Evolutionary conservation across 2,888 invertebrate genomes (phyloP).

Genomic region (Auanema freiburgensis): DNA sequence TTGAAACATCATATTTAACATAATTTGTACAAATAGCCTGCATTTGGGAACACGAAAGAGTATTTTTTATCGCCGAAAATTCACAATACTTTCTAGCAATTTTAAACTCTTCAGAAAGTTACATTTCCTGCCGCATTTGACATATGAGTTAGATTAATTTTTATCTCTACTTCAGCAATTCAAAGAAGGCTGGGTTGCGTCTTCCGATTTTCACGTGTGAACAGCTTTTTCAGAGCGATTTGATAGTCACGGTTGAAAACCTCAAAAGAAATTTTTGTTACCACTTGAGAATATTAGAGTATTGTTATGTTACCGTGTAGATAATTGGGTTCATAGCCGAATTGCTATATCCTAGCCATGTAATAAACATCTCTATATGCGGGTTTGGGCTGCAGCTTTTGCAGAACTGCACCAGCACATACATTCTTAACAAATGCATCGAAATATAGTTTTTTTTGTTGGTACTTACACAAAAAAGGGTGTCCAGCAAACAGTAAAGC

Average conservation of each 20-base stretch:
- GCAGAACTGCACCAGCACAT: slow-evolving; percentile 63
- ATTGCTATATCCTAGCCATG: slow-evolving; percentile 63
- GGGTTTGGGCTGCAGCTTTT: slow-evolving; percentile 53
- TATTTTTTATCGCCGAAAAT: no score
- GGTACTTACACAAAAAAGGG: slow-evolving; percentile 61
- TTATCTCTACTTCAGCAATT: no score
- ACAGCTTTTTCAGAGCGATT: slow-evolving; percentile 62
- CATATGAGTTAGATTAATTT: no score
- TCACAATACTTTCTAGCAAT: no score
- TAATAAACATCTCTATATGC: slow-evolving; percentile 65
- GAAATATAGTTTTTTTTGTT: no score
- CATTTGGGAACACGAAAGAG: no score
- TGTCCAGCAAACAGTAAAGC: slow-evolving; percentile 64
- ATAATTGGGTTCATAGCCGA: slow-evolving; percentile 65
- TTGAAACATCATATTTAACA: no score
- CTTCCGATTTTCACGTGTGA: slow-evolving; percentile 37
- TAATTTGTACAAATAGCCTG: no score
- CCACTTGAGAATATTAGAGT: not conserved
- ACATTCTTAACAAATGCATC: slow-evolving; percentile 52
- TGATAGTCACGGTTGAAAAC: slow-evolving; percentile 64
- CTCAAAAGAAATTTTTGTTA: slow-evolving; percentile 28
- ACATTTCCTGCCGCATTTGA: no score
- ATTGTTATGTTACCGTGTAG: slow-evolving; percentile 51
- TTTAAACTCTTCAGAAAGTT: no score
- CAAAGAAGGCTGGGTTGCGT: no score